phyloP scores from a whole-genome alignment of 1,140 invertebrate species.

The Frieseomelitta varia region DNA sequence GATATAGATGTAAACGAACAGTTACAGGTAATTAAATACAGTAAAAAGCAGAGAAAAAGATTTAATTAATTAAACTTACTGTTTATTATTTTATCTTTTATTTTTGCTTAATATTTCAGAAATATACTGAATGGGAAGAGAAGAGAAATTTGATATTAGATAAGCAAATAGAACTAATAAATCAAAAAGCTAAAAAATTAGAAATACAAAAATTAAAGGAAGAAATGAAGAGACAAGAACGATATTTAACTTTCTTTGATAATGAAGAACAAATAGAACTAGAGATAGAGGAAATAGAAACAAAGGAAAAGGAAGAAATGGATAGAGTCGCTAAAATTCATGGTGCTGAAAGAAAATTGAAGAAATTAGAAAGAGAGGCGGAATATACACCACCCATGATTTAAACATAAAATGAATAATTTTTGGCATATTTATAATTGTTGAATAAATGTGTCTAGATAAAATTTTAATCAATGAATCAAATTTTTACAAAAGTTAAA shows the following conservation, averaged over 20 bases:
- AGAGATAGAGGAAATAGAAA: conserved; percentile 84
- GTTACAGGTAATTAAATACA: conserved; percentile 77
- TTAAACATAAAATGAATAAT: conserved; percentile 20
- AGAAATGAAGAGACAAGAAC: conserved; percentile 84
- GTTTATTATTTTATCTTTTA: background rate
- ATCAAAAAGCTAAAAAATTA: conserved; percentile 82
- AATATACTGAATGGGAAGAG: conserved; percentile 84
- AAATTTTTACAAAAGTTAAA: conserved; percentile 14
- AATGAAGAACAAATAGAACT: conserved; percentile 89
- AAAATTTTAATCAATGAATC: conserved; percentile 35
- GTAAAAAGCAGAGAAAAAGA: conserved; percentile 5
- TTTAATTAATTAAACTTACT: conserved; percentile 26
- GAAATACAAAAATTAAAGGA: conserved; percentile 85
- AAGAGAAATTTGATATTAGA: conserved; percentile 83
- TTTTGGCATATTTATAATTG: background rate
- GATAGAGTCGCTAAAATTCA: conserved; percentile 14
- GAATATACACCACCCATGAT: conserved; percentile 87
- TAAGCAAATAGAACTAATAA: conserved; percentile 83
- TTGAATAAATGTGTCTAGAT: conserved; percentile 26
- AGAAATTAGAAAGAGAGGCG: conserved; percentile 77
- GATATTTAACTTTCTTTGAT: conserved; percentile 90
- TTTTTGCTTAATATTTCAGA: conserved; percentile 76
- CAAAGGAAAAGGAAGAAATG: conserved; percentile 73
- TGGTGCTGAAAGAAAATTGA: conserved; percentile 32
- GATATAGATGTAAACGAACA: conserved; percentile 84